Base-by-base conservation (phyloP, 2,888 invertebrate species). In the Ephialtes manifestator region DNA sequence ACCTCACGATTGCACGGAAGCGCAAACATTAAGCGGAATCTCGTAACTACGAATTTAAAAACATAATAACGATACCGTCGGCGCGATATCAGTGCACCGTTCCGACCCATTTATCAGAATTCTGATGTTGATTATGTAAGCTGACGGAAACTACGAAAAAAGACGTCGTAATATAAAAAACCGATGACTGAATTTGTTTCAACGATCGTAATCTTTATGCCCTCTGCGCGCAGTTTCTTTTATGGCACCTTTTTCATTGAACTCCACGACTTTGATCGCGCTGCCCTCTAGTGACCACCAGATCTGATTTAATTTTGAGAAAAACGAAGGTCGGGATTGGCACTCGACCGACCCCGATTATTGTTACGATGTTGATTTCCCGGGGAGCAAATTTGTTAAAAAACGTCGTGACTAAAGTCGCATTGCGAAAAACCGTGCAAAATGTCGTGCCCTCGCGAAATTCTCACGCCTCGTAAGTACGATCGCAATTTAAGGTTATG, bases 401-500 rank as follows among this genome's bases (percentile, higher is more conserved):
- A 75, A 84, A 79, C 68, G 63, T 86, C 11, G 58, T 75, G 1
- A 71, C 60, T 15, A 70, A 24, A 63, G 35, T 77, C 0, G 39
- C 60, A 0, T 39, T 51, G n/a, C 86, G 28, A 60, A 75, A 81
- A 31, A 7, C 48, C 4, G 3, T 51, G 28, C 60, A 75, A 10
- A 70, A 78, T 67, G 35, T 79, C 51, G 71, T 82, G 10, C 83
- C 76, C 10, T 10, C 51, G 35, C 79, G 85, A 31, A 81, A 43
- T 46, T 39, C 80, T 55, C 39, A 78, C 55, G 84, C 48, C 24
- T 51, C n/a, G 85, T 86, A 60, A 82, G 83, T 85, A 43, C 15
- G 28, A 75, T 67, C 72, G 55, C 60, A n/a, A 28, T 85, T 85
- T 67, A 67, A 85, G 85, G 83, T 85, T 85, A 85, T 85, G 85